Evolutionary conservation across 2,113 vertebrate genomes (phyloP).

Genomic region (Camelus bactrianus): DNA sequence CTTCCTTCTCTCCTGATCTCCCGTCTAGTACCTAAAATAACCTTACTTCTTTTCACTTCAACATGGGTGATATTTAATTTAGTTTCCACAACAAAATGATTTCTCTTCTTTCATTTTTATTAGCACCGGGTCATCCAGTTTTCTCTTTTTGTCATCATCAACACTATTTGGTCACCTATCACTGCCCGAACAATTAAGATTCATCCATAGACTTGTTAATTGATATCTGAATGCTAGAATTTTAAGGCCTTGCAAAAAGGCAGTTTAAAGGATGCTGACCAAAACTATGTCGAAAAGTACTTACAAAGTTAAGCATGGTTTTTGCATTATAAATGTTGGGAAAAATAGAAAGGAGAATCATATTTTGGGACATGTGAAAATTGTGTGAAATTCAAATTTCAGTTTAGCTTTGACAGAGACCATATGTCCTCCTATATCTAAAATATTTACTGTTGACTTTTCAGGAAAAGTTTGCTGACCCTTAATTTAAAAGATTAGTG

Average conservation of each 20-base stretch:
- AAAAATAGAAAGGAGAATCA: background rate
- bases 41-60: background rate
- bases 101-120: background rate
- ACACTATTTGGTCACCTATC: background rate
- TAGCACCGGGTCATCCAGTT: background rate
- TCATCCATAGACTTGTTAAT: background rate
- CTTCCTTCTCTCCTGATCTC: background rate
- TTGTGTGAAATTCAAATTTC: background rate
- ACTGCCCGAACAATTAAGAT: background rate
- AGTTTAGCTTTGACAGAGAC: background rate
- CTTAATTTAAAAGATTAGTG: background rate
- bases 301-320: background rate
- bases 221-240: background rate
- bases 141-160: background rate
- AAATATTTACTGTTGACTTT: background rate
- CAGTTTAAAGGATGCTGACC: background rate
- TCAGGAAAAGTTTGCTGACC: background rate
- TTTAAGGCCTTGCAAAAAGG: constrained; percentile 23
- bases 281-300: constrained; percentile 1
- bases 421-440: background rate
- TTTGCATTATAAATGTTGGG: background rate
- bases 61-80: constrained; percentile 21
- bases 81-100: background rate
- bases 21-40: background rate
- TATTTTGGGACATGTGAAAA: background rate